Percentiles rank a stretch among this genome's conserved stretches.
These are phyloP conservation scores for Poecile atricapillus DNA, from an alignment of 2,113 vertebrate genomes.

Conservation along the genomic window DNA sequence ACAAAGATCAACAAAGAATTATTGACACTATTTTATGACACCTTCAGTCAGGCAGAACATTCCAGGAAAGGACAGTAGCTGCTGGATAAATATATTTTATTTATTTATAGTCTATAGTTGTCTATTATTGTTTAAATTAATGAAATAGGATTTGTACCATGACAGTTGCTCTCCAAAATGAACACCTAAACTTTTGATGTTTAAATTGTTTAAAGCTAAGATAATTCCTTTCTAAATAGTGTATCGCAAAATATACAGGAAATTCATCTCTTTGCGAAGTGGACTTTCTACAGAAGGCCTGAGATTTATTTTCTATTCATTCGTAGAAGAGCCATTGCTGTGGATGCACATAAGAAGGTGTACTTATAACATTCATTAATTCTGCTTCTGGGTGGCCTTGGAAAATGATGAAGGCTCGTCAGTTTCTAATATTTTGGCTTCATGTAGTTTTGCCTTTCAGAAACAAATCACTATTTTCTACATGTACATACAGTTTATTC, in stretches of 20 bases:
- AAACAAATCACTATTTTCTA: background rate
- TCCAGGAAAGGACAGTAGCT: background rate
- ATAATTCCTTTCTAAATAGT: background rate
- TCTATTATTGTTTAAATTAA: constrained; percentile 30
- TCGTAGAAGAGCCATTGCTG: background rate
- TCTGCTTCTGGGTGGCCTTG: constrained; percentile 36
- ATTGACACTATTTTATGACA: background rate
- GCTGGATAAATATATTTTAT: background rate
- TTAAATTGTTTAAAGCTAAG: background rate
- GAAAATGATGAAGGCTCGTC: background rate
- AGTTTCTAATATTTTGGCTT: background rate
- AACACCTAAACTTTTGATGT: background rate
- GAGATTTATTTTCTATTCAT: background rate
- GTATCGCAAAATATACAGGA: background rate
- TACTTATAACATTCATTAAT: constrained; percentile 2
- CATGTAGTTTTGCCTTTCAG: background rate
- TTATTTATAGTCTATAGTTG: background rate
- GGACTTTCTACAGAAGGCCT: background rate
- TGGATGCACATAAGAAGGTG: constrained; percentile 12
- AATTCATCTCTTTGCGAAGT: background rate
- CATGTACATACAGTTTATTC: background rate
- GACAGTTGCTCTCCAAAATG: background rate
- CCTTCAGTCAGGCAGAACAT: background rate
- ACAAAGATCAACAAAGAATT: background rate
- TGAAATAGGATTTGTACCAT: background rate